Evolutionary conservation across 2,888 invertebrate species (phyloP).

Genomic region (Electrophaes corylata): DNA sequence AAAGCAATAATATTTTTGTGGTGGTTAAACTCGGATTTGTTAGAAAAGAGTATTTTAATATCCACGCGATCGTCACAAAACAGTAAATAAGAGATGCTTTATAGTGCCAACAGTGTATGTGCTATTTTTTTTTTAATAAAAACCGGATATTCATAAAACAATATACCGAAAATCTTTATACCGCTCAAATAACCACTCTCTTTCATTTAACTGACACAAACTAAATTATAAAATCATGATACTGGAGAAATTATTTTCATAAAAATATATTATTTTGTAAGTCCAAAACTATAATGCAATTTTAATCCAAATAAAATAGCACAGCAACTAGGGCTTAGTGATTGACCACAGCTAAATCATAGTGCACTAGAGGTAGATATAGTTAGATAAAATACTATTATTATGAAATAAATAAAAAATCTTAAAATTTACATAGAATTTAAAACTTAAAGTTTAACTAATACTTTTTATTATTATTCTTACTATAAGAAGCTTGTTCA

Average conservation of each 20-base stretch:
- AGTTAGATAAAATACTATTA: conserved; percentile 81
- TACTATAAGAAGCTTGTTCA: conserved; percentile 82
- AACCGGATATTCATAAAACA: conserved; percentile 15
- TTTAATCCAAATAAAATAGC: conserved; percentile 51
- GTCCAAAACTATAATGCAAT: conserved; percentile 1
- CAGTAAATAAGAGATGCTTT: conserved; percentile 66
- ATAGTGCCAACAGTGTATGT: conserved; percentile 65
- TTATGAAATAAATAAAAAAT: conserved; percentile 71
- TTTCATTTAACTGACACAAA: conserved; percentile 10
- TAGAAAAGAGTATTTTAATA: conserved; percentile 76
- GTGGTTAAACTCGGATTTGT: conserved; percentile 66
- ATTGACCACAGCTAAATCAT: conserved; percentile 81
- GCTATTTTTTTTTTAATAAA: conserved; percentile 57
- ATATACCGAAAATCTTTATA: not conserved
- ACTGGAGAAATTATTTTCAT: conserved; percentile 32
- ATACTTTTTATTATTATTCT: conserved; percentile 82
- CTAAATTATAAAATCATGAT: conserved; percentile 4
- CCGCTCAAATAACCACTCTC: not conserved
- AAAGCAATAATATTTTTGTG: conserved; percentile 83
- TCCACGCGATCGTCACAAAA: conserved; percentile 71
- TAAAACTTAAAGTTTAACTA: conserved; percentile 81
- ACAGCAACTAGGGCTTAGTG: conserved; percentile 64
- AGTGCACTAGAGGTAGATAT: conserved; percentile 80
- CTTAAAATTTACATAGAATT: conserved; percentile 83
- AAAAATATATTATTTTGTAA: conserved; percentile 31